Percentiles rank a stretch among this genome's conserved stretches.
These are phyloP conservation scores for Pogonognathellus flavescens DNA, from an alignment of 1,140 invertebrate genomes.

Conservation along the genomic window DNA sequence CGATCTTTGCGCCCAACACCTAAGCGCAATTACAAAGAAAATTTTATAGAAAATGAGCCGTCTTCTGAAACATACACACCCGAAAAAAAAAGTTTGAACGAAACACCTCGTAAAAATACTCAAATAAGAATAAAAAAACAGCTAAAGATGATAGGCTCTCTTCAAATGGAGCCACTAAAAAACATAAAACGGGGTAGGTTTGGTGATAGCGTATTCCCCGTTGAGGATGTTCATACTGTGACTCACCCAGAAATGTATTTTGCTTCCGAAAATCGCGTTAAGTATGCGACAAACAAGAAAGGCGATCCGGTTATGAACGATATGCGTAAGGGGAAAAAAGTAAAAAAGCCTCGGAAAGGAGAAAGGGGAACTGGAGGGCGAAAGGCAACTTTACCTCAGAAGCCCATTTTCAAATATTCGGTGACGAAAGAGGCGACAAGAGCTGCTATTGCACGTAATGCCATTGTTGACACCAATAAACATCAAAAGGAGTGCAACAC, in stretches of 20 bases:
- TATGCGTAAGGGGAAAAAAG: conserved; percentile 58
- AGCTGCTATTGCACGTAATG: background rate
- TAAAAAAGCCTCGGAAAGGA: conserved; percentile 60
- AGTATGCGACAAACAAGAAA: conserved; percentile 63
- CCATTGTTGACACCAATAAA: conserved; percentile 14
- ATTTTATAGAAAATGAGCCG: no score
- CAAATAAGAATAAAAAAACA: no score
- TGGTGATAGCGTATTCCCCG: no score
- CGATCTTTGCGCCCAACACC: no score
- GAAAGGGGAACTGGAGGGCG: conserved; percentile 50
- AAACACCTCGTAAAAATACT: no score
- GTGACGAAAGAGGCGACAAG: conserved; percentile 55
- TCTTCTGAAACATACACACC: no score
- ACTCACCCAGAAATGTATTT: conserved; percentile 56
- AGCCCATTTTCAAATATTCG: conserved; percentile 41
- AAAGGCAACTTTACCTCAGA: background rate
- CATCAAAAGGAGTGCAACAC: conserved; percentile 14
- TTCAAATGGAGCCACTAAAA: no score
- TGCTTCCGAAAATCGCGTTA: conserved; percentile 59
- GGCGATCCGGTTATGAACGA: conserved; percentile 58
- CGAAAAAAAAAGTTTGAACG: no score
- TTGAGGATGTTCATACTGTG: no score
- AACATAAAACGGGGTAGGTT: no score
- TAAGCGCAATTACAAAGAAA: no score
- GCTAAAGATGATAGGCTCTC: no score